Conservation (phyloP, 1,140 invertebrate genomes). For the Euura lappo region DNA sequence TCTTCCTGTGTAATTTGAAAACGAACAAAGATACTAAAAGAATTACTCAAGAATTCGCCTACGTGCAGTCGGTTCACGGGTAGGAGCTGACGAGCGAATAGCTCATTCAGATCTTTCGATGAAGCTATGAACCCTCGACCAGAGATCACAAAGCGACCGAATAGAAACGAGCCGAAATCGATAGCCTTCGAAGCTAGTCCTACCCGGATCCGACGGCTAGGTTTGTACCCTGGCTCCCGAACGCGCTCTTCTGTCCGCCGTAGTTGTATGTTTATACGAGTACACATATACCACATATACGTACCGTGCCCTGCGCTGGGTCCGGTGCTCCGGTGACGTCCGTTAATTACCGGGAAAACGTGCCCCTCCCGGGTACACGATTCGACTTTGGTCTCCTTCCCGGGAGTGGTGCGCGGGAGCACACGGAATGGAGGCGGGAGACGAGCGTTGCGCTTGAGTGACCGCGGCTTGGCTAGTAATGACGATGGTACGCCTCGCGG, state of each 20-base stretch:
- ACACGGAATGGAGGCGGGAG: background rate
- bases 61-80: background rate
- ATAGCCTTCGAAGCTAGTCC: conserved; percentile 1
- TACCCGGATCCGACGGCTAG: conserved; percentile 2
- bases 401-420: too few relatives aligned
- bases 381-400: background rate
- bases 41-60: background rate
- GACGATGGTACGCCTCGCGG: background rate
- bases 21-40: background rate
- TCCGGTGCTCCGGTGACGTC: background rate
- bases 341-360: background rate
- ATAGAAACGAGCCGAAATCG: conserved; percentile 1
- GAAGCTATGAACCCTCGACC: background rate
- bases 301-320: background rate
- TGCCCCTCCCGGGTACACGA: background rate
- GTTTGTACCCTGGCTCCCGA: background rate
- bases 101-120: background rate
- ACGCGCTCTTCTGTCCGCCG: background rate
- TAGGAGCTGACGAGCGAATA: background rate
- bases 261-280: background rate
- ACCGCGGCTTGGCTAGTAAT: too few relatives aligned
- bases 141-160: background rate
- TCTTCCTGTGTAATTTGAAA: background rate
- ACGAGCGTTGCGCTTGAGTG: background rate
- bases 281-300: background rate